A percentile compares a stretch with the other conserved stretches of the same genome.
Conservation (phyloP, 2,797 vertebrate genomes). For the Falco naumanni region DNA sequence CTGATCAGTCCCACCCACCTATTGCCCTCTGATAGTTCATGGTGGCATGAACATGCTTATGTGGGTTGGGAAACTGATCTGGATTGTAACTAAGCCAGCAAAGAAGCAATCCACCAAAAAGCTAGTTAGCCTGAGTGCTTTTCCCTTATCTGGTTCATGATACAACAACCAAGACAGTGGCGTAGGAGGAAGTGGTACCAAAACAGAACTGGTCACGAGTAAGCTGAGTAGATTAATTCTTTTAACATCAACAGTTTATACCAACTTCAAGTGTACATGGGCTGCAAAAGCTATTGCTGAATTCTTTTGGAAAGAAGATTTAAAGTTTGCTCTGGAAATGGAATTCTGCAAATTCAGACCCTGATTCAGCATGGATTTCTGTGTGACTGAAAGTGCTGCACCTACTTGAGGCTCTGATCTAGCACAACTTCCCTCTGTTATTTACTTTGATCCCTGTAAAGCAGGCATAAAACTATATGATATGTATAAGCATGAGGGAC, state of each 20-base stretch:
- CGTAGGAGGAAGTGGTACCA: neutral
- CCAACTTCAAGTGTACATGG: neutral
- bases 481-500: neutral
- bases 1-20: neutral
- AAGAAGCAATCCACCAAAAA: neutral
- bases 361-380: neutral
- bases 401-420: neutral
- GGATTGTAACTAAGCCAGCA: neutral
- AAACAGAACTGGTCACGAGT: neutral
- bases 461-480: neutral
- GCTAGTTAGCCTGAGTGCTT: neutral
- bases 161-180: neutral
- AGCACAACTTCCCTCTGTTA: neutral
- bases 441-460: neutral
- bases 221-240: neutral
- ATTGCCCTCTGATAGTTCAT: neutral
- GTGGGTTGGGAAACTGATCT: neutral
- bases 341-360: neutral
- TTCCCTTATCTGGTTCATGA: neutral
- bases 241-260: neutral
- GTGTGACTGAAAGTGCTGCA: neutral
- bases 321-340: neutral
- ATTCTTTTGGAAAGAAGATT: neutral
- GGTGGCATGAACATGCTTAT: rapidly evolving
- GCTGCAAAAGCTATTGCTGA: neutral